phyloP scores from a whole-genome alignment of 2,888 invertebrate species.

The Drosophila austrosaltans region DNA sequence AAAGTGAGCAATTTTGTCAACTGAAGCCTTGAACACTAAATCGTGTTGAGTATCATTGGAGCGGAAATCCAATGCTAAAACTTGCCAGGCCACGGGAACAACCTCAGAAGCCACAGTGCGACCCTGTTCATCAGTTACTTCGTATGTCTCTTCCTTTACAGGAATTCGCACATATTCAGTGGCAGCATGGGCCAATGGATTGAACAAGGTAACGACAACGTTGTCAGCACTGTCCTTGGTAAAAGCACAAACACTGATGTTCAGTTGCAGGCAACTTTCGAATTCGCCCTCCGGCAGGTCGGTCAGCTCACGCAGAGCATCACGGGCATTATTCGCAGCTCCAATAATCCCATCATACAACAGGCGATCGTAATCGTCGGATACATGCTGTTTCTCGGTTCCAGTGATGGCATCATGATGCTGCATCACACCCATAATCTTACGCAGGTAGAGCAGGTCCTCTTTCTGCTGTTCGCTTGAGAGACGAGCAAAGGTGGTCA shows the following conservation, averaged over 20 bases:
- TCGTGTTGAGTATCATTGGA: slow-evolving; percentile 87
- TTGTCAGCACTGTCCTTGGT: slow-evolving; percentile 85
- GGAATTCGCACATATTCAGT: slow-evolving; percentile 87
- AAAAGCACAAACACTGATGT: slow-evolving; percentile 87
- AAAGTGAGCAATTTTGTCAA: slow-evolving; percentile 86
- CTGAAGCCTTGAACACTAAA: slow-evolving; percentile 87
- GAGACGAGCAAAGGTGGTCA: slow-evolving; percentile 87
- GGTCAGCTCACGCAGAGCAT: slow-evolving; percentile 67
- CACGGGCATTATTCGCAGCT: slow-evolving; percentile 82
- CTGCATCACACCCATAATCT: slow-evolving; percentile 87
- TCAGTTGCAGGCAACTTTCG: slow-evolving; percentile 65
- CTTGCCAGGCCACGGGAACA: slow-evolving; percentile 86
- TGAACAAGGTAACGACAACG: slow-evolving; percentile 89
- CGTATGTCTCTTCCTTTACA: slow-evolving; percentile 85
- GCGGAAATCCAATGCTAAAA: slow-evolving; percentile 84
- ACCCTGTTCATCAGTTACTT: slow-evolving; percentile 86
- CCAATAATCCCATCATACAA: slow-evolving; percentile 88
- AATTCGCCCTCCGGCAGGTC: slow-evolving; percentile 77
- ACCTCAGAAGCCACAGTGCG: slow-evolving; percentile 86
- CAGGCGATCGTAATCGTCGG: slow-evolving; percentile 92
- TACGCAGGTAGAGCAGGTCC: slow-evolving; percentile 85
- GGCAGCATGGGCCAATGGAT: slow-evolving; percentile 88
- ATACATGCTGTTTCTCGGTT: slow-evolving; percentile 93
- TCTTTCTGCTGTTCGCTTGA: slow-evolving; percentile 49
- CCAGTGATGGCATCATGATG: slow-evolving; percentile 95